Conservation (phyloP, 2,797 vertebrate genomes). For the Liparis tanakae region DNA sequence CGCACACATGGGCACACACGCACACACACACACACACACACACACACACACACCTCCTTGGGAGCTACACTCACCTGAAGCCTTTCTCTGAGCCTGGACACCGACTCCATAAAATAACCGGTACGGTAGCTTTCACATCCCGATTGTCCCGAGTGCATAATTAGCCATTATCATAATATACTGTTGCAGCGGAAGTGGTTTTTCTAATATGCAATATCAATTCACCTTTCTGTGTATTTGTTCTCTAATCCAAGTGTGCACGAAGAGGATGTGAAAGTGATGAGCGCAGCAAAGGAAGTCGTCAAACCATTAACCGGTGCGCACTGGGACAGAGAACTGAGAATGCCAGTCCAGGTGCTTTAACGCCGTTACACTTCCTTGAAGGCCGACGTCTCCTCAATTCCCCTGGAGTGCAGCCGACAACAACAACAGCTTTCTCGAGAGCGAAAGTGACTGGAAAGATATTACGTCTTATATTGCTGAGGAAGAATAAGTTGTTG, state of each 20-base stretch:
- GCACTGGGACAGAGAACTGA: constrained; percentile 10
- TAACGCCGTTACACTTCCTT: not conserved
- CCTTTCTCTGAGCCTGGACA: not conserved
- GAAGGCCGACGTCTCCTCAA: constrained; percentile 3
- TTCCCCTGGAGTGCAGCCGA: constrained; percentile 13
- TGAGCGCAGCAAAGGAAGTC: constrained; percentile 26
- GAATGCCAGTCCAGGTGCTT: constrained; percentile 15
- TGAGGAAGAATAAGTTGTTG: constrained; percentile 1
- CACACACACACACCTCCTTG: constrained; percentile 1
- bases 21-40: constrained; percentile 8
- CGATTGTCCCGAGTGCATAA: not conserved
- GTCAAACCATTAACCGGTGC: not conserved
- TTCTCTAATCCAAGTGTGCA: constrained; percentile 4
- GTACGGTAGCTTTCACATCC: not conserved
- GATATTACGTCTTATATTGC: not conserved
- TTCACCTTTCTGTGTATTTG: not conserved
- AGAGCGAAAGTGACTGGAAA: not conserved
- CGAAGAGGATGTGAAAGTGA: constrained; percentile 56
- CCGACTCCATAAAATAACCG: not conserved
- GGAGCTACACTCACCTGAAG: constrained; percentile 34
- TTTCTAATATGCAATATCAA: not conserved
- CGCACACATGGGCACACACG: constrained; percentile 3
- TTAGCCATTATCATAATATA: not conserved
- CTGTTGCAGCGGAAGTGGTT: not conserved
- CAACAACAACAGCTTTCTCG: constrained; percentile 15